Evolutionary conservation across 2,888 invertebrate genomes (phyloP).

Genomic region (Zele albiditarsus): DNA sequence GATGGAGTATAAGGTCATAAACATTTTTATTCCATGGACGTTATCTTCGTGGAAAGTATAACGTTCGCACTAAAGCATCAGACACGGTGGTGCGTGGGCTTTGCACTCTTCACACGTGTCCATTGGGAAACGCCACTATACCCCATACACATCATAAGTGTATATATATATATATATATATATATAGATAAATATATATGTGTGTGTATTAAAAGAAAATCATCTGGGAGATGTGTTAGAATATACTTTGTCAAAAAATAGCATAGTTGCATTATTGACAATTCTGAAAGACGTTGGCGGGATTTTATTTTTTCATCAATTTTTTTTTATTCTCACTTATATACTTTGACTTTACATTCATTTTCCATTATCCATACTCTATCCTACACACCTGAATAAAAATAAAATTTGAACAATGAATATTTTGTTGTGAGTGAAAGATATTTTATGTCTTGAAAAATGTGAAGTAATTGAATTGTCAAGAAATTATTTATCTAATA

Average conservation of each 20-base stretch:
- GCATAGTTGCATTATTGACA: slow-evolving; percentile 56
- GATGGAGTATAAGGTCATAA: slow-evolving; percentile 65
- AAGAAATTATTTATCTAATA: no score
- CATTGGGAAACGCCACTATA: slow-evolving; percentile 3
- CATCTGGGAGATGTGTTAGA: slow-evolving; percentile 23
- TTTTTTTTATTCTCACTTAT: background rate
- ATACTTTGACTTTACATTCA: background rate
- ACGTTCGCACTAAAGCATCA: slow-evolving; percentile 62
- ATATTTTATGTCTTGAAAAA: no score
- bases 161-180: slow-evolving; percentile 29
- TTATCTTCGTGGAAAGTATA: slow-evolving; percentile 62
- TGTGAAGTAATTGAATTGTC: no score
- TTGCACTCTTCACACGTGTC: slow-evolving; percentile 54
- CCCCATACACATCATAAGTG: background rate
- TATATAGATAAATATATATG: no score
- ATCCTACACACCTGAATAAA: no score
- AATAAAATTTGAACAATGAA: no score
- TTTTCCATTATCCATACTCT: background rate
- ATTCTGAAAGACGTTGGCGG: slow-evolving; percentile 30
- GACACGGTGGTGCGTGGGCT: slow-evolving; percentile 54
- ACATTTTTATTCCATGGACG: slow-evolving; percentile 67
- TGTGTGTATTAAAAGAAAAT: slow-evolving; percentile 28
- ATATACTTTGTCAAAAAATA: slow-evolving; percentile 40
- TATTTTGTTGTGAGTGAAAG: no score
- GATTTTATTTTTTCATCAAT: background rate